Evolutionary conservation across 1,140 invertebrate genomes (phyloP).

Genomic region (Parapsyche elsis): DNA sequence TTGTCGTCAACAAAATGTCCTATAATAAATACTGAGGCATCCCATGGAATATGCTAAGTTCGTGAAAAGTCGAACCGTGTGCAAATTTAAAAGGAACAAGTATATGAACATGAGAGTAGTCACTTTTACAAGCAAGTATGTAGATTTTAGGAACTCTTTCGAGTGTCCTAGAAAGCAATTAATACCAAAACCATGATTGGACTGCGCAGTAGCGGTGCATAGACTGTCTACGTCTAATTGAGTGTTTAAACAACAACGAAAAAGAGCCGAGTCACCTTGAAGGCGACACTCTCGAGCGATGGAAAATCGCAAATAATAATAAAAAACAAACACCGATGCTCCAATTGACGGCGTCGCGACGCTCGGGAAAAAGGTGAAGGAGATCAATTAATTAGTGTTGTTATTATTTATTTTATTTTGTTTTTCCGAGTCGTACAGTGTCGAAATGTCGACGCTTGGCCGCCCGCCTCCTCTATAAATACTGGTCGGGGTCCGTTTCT

Average conservation of each 20-base stretch:
- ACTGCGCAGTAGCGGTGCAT: too few relatives aligned
- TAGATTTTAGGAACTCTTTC: too few relatives aligned
- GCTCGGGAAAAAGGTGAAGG: conserved; percentile 1
- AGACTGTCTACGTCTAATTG: background rate
- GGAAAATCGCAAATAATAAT: too few relatives aligned
- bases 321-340: background rate
- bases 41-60: too few relatives aligned
- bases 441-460: background rate
- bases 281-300: background rate
- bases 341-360: background rate
- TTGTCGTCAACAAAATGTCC: too few relatives aligned
- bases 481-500: conserved; percentile 30
- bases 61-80: too few relatives aligned
- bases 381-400: conserved; percentile 11
- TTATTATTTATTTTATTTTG: background rate
- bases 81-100: too few relatives aligned
- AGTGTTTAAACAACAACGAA: background rate
- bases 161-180: too few relatives aligned
- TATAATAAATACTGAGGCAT: too few relatives aligned
- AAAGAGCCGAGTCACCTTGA: conserved; percentile 3
- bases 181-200: too few relatives aligned
- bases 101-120: too few relatives aligned
- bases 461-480: conserved; percentile 11
- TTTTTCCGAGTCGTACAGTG: background rate
- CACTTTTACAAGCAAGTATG: too few relatives aligned